These are phyloP conservation scores for Emydoidea blandingii DNA, from an alignment of 2,797 vertebrate genomes.

Conservation along the genomic window DNA sequence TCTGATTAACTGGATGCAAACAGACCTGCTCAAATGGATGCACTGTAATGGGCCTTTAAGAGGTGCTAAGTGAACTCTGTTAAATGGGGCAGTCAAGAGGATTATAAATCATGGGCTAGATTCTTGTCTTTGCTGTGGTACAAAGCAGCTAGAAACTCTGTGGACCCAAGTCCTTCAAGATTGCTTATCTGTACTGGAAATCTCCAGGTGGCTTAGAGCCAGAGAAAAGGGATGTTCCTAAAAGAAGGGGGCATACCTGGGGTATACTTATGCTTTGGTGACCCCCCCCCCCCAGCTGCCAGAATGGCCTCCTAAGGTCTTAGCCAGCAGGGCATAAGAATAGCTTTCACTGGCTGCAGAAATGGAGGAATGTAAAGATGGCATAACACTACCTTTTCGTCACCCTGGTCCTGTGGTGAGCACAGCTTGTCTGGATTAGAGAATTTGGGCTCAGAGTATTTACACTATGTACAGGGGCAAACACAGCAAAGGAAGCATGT, in stretches of 20 bases:
- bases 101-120: neutral
- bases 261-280: neutral
- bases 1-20: conserved; percentile 15
- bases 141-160: neutral
- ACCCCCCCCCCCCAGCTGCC: neutral
- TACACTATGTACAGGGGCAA: neutral
- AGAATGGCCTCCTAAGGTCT: neutral
- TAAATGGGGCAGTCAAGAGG: neutral
- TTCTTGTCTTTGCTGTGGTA: neutral
- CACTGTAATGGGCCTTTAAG: neutral
- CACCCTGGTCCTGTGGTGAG: neutral
- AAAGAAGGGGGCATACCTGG: neutral
- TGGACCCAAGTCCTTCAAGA: neutral
- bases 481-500: conserved; percentile 6
- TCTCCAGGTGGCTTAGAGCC: neutral
- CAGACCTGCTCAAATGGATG: neutral
- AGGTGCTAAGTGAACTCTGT: neutral
- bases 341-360: neutral
- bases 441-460: neutral
- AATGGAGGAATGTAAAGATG: neutral
- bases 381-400: neutral
- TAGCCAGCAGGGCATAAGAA: conserved; percentile 1
- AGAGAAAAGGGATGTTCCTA: neutral
- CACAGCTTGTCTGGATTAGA: fast-evolving
- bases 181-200: neutral